Conservation (phyloP, 2,888 invertebrate species). For the Chironomus tentans region DNA sequence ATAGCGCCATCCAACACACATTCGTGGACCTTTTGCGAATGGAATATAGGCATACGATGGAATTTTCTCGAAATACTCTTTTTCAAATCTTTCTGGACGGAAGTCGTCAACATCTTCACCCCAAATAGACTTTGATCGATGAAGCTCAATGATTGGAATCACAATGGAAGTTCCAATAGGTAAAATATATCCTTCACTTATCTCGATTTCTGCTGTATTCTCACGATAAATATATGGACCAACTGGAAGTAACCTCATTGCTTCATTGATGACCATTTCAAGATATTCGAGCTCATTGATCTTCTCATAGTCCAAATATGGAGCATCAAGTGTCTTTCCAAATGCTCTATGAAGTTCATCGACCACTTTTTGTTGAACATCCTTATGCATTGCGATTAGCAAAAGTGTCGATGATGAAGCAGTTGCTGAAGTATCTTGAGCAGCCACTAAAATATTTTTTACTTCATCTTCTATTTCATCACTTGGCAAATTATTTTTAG, state of each 20-base stretch:
- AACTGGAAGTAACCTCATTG: neutral
- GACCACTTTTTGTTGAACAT: neutral
- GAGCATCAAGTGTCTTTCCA: neutral
- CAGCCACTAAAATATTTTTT: neutral
- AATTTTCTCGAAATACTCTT: no score
- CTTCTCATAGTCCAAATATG: neutral
- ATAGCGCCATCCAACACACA: no score
- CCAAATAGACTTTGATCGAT: no score
- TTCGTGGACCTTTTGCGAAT: no score
- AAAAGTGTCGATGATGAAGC: neutral
- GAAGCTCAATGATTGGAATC: neutral
- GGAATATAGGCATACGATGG: no score
- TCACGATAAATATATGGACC: neutral
- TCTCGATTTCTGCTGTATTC: neutral
- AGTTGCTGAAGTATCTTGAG: neutral
- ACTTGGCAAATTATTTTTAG: neutral
- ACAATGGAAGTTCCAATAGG: neutral
- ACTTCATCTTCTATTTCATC: conserved; percentile 1
- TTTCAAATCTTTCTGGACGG: no score
- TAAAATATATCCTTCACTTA: neutral
- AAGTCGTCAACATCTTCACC: no score
- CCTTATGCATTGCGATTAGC: neutral
- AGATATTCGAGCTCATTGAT: neutral
- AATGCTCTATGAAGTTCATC: neutral
- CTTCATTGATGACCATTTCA: neutral